phyloP scores from a whole-genome alignment of 1,140 invertebrate genomes.

The Drosophila neocordata region DNA sequence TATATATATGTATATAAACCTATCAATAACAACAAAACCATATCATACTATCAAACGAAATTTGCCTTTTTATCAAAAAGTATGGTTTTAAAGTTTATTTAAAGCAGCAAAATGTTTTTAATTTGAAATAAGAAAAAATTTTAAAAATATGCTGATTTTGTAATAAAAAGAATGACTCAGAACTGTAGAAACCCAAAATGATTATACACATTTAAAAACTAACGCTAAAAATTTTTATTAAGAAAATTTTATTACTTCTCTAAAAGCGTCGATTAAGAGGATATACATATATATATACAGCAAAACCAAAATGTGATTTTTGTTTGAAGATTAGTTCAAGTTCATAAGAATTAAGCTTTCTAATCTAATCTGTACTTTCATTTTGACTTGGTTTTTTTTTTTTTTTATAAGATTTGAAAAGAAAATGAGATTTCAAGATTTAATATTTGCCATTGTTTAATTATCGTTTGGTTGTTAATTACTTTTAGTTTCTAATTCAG shows the following conservation, averaged over 20 bases:
- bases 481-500: not conserved
- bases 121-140: not conserved
- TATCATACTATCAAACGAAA: constrained; percentile 34
- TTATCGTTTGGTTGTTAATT: not conserved
- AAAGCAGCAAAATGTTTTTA: not conserved
- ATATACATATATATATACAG: not conserved
- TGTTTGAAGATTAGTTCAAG: not conserved
- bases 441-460: not conserved
- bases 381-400: too few relatives aligned
- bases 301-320: not conserved
- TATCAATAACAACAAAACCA: constrained; percentile 22
- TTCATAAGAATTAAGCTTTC: not conserved
- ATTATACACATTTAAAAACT: too few relatives aligned
- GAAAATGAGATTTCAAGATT: too few relatives aligned
- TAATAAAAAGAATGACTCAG: not conserved
- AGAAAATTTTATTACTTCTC: too few relatives aligned
- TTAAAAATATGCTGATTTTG: not conserved
- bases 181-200: too few relatives aligned
- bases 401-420: too few relatives aligned
- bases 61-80: constrained; percentile 14
- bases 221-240: too few relatives aligned
- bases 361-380: not conserved
- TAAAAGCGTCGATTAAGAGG: too few relatives aligned
- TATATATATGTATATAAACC: too few relatives aligned
- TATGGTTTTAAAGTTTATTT: constrained; percentile 27